These are phyloP conservation scores for Gobio occitaniae DNA, from an alignment of 2,797 vertebrate species.

Conservation along the genomic window DNA sequence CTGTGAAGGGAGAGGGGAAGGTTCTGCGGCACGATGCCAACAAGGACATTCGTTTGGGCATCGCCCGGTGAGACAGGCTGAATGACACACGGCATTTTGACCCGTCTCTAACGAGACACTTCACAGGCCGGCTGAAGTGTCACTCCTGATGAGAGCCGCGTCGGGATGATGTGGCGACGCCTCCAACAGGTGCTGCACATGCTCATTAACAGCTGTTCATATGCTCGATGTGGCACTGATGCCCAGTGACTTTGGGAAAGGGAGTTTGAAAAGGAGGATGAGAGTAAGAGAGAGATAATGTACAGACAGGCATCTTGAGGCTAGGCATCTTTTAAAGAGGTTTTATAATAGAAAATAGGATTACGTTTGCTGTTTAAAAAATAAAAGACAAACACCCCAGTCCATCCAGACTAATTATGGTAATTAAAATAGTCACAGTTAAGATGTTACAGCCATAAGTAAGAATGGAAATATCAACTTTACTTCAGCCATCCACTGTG, in stretches of 20 bases:
- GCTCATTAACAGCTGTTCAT: slow-evolving; percentile 46
- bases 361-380: neutral
- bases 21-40: neutral
- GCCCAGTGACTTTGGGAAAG: slow-evolving; percentile 41
- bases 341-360: neutral
- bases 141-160: slow-evolving; percentile 46
- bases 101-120: slow-evolving; percentile 52
- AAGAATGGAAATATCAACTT: neutral
- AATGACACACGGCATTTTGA: slow-evolving; percentile 50
- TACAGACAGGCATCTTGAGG: neutral
- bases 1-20: neutral
- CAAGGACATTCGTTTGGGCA: slow-evolving; percentile 16
- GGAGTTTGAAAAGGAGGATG: neutral
- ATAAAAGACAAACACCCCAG: neutral
- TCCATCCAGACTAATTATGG: neutral
- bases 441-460: neutral
- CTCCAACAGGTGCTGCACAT: slow-evolving; percentile 50
- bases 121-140: slow-evolving; percentile 34
- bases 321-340: neutral
- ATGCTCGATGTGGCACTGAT: slow-evolving; percentile 7
- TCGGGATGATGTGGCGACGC: slow-evolving; percentile 20
- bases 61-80: slow-evolving; percentile 10
- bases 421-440: neutral
- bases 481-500: too few relatives aligned
- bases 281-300: neutral